phyloP scores from a whole-genome alignment of 2,888 invertebrate genomes.

The Caradrina kadenii region DNA sequence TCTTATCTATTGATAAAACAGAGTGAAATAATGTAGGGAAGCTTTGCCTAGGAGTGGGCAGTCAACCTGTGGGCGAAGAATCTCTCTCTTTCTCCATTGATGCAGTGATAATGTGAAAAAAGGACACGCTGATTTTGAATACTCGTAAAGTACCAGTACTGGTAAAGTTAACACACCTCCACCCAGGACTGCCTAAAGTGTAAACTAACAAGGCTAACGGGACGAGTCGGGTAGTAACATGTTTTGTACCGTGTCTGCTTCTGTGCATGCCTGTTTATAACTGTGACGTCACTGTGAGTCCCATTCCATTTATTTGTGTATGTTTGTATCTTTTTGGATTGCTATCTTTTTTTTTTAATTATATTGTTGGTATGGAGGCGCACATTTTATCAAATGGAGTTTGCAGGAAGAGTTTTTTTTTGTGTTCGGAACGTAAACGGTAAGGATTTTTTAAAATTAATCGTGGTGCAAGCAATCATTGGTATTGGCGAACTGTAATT shows the following conservation, averaged over 20 bases:
- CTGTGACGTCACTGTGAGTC: conserved; percentile 68
- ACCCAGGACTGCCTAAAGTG: conserved; percentile 48
- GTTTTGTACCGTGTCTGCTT: conserved; percentile 80
- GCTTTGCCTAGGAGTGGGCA: no score
- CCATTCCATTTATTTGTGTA: conserved; percentile 37
- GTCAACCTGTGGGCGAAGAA: no score
- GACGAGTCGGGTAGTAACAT: conserved; percentile 70
- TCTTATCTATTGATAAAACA: no score
- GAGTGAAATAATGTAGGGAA: no score
- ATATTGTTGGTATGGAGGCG: neutral
- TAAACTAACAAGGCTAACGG: conserved; percentile 76
- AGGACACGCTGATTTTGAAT: neutral
- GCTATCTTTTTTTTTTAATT: neutral
- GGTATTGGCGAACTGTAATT: neutral
- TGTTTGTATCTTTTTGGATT: conserved; percentile 36
- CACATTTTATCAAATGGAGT: neutral
- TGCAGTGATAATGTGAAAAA: no score
- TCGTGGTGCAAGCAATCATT: neutral
- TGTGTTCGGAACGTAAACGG: neutral
- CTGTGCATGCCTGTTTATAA: conserved; percentile 80
- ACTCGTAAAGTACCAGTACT: neutral
- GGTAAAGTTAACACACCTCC: conserved; percentile 19
- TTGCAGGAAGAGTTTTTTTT: neutral
- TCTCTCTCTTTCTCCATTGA: no score
- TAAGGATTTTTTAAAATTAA: neutral